phyloP scores from a whole-genome alignment of 2,888 invertebrate species.

The Erpobdella octoculata region DNA sequence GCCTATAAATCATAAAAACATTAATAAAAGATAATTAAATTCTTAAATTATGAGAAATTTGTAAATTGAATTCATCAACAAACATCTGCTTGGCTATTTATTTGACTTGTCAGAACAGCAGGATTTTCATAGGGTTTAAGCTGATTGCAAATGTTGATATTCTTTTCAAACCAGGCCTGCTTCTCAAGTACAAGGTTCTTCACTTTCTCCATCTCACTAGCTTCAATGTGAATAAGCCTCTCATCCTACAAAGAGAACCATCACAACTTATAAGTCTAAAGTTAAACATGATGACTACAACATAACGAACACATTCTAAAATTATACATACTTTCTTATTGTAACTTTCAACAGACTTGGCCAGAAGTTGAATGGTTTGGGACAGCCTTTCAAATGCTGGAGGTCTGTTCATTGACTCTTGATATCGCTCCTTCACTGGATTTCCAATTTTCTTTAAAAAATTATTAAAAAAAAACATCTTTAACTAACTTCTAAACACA shows the following conservation, averaged over 20 bases:
- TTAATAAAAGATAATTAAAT: not conserved
- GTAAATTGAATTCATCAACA: constrained; percentile 42
- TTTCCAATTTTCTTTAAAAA: constrained; percentile 67
- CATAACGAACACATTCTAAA: not conserved
- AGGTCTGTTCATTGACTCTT: constrained; percentile 73
- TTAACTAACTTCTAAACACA: not conserved
- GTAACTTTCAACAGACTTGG: constrained; percentile 63
- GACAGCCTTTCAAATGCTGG: constrained; percentile 73
- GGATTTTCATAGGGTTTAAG: constrained; percentile 67
- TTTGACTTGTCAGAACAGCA: constrained; percentile 66
- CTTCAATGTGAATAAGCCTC: constrained; percentile 63
- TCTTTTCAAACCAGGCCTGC: constrained; percentile 73
- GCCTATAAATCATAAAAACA: constrained; percentile 21
- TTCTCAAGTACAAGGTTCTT: constrained; percentile 62
- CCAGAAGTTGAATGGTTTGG: constrained; percentile 68
- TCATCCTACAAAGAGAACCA: constrained; percentile 44
- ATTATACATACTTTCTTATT: constrained; percentile 40
- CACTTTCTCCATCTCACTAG: constrained; percentile 65
- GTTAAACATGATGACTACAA: not conserved
- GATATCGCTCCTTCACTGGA: constrained; percentile 74
- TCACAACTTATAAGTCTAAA: not conserved
- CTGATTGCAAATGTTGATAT: constrained; percentile 62
- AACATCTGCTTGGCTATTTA: constrained; percentile 70
- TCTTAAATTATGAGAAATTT: too few species aligned
- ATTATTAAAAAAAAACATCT: not conserved